A percentile compares a stretch with the other conserved stretches of the same genome.
These are phyloP conservation scores for Eupeodes luniger DNA, from an alignment of 2,888 invertebrate genomes.

Conservation along the genomic window DNA sequence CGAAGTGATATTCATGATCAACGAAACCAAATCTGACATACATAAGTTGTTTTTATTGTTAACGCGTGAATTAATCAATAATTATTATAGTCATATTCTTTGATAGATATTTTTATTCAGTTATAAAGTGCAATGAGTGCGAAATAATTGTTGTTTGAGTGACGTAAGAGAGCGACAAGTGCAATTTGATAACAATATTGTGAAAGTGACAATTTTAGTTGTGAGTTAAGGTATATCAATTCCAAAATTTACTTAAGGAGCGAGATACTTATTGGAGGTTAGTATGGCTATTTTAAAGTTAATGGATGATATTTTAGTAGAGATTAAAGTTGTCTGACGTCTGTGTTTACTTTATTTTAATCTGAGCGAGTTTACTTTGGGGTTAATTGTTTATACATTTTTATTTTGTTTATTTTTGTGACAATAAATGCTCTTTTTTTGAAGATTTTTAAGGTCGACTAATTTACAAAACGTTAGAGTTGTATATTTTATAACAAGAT, in stretches of 20 bases:
- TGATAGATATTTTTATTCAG: neutral
- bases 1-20: neutral
- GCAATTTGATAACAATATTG: neutral
- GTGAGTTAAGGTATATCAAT: neutral
- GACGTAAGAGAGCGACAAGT: conserved; percentile 11
- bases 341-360: conserved; percentile 11
- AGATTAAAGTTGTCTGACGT: neutral
- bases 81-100: neutral
- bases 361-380: neutral
- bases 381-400: neutral
- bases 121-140: neutral
- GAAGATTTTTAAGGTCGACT: neutral
- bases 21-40: neutral
- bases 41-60: neutral
- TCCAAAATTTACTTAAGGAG: neutral
- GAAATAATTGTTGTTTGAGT: neutral
- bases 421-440: neutral
- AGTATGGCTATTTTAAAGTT: neutral
- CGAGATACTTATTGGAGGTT: neutral
- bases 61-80: neutral
- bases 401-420: neutral
- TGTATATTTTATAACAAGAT: neutral
- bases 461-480: neutral
- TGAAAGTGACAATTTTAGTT: neutral
- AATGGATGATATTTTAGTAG: too few relatives aligned